These are phyloP conservation scores for Henricia sp. DNA, from an alignment of 53 echinoderm and acorn worm species.

Conservation along the genomic window DNA sequence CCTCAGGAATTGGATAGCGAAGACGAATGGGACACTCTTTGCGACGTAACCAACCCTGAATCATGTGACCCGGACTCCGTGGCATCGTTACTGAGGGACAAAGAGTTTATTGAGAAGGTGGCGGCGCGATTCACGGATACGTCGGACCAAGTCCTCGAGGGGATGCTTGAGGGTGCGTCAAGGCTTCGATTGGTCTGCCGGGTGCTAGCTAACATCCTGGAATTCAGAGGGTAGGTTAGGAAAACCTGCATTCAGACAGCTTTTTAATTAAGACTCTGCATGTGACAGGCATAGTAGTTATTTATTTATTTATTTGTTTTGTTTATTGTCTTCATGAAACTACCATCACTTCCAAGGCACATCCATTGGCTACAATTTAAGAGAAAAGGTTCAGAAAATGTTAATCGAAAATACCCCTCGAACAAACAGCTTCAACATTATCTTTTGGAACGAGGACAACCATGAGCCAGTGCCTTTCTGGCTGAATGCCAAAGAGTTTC, in stretches of 20 bases:
- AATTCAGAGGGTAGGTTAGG: constrained; percentile 85
- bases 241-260: too few species aligned
- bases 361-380: too few species aligned
- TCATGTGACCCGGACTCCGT: constrained; percentile 74
- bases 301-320: too few species aligned
- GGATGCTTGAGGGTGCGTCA: constrained; percentile 98
- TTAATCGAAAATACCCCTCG: too few species aligned
- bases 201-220: constrained; percentile 81
- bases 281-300: too few species aligned
- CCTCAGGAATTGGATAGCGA: constrained; percentile 91
- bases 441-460: too few species aligned
- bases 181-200: constrained; percentile 78
- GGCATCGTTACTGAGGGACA: constrained; percentile 68
- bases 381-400: too few species aligned
- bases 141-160: constrained; percentile 77
- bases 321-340: neutral
- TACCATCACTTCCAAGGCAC: neutral
- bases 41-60: constrained; percentile 86
- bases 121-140: constrained; percentile 74
- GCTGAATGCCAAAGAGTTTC: too few species aligned
- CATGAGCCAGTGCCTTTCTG: too few species aligned
- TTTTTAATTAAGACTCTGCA: too few species aligned
- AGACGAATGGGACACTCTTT: constrained; percentile 96
- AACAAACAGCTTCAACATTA: too few species aligned
- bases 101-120: constrained; percentile 70